Percentiles rank a stretch among this genome's conserved stretches.
Evolutionary conservation across 2,797 vertebrate genomes (phyloP).

Genomic region (Eupleurogrammus muticus): DNA sequence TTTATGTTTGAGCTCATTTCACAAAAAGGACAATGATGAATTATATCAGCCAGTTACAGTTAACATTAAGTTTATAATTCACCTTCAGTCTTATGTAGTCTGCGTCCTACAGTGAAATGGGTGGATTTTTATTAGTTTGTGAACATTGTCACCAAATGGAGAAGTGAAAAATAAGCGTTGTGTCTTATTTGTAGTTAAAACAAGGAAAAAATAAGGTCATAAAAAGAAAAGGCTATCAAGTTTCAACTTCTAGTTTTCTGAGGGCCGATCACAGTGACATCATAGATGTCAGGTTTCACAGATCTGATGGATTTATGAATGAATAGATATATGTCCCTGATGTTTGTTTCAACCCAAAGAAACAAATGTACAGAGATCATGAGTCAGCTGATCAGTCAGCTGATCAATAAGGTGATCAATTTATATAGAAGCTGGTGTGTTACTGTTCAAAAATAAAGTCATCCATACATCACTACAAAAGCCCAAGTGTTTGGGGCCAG

Average conservation of each 20-base stretch:
- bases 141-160: too few relatives aligned
- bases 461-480: too few relatives aligned
- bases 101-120: not conserved
- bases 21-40: conserved; percentile 48
- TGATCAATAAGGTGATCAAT: not conserved
- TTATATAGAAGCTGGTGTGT: not conserved
- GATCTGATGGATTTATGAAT: conserved; percentile 11
- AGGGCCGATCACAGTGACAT: not conserved
- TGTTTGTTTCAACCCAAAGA: not conserved
- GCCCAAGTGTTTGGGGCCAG: too few relatives aligned
- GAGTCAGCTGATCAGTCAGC: not conserved
- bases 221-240: too few relatives aligned
- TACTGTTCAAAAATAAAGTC: too few relatives aligned
- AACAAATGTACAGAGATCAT: conserved; percentile 17
- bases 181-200: not conserved
- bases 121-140: not conserved
- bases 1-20: conserved; percentile 53
- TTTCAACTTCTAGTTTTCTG: not conserved
- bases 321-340: conserved; percentile 4
- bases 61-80: conserved; percentile 23
- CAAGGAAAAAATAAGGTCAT: too few relatives aligned
- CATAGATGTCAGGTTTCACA: not conserved
- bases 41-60: conserved; percentile 16
- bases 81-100: not conserved
- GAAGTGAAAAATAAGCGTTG: too few relatives aligned